Base-by-base conservation (phyloP, 2,888 invertebrate genomes). In the Zaprionus lineosus region DNA sequence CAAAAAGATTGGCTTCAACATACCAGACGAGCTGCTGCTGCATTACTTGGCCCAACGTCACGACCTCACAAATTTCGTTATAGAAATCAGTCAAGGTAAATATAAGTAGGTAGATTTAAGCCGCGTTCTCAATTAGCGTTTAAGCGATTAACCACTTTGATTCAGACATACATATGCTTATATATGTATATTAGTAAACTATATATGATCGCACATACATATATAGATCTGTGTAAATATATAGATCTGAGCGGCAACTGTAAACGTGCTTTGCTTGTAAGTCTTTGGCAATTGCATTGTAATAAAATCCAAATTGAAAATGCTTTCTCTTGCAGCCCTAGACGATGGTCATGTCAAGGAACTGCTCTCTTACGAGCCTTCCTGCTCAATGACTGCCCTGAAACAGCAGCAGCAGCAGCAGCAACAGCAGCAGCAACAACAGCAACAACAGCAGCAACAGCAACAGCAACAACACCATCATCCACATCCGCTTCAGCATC, bases 81-180 rank as follows among this genome's bases (percentile, higher is more conserved):
- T 88, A 86, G 88, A 88, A 85, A 86, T 88, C 67, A 84, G 86
- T 56, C 88, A 87, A 83, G 88, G 88, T 88, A 86, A 87, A 50
- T 78, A 62, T 39, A 65, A 6, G 6, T 7, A 41, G n/a, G n/a
- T 12, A 16, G 59, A 63, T 60, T 56, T 71, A 70, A 78, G 66
- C 40, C 85, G 83, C 76, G 83, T 53, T 66, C 33, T 39, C 46
- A 9, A 53, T 9, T 78, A 78, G 85, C 78, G 78, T 82, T 65
- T 78, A 78, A 78, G 78, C 59, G 55, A 26, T 31, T 57, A 62
- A 53, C 43, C 50, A 40, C 24, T 46, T 53, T 46, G 43, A 40
- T 26, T 31, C 28, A 14, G 21, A 26, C 53, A 37, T 39, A 33
- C 12, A 37, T 59, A 47, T 28, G 12, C 37, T 28, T 21, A 41